Base-by-base conservation (phyloP, 2,113 vertebrate genomes). In the Noturus placidus region DNA sequence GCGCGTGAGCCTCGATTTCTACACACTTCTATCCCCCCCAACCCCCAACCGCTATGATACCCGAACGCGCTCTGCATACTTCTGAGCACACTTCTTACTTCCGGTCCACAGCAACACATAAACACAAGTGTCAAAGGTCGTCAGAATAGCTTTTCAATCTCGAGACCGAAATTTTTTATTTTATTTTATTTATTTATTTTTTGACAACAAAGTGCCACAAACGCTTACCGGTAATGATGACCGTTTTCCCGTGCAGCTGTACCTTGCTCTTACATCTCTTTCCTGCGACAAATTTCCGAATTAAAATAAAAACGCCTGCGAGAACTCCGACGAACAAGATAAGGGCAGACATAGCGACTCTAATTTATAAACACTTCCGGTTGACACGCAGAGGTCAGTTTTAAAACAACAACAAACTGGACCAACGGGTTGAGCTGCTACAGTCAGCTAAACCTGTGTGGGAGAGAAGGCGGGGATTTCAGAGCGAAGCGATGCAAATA, bases 161-260 rank as follows among this genome's bases (percentile, higher is more conserved):
- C 70, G 35, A 74, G 7, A 52, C 14, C 10, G 42, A 7, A 42
- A 42, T 42, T 2, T 5, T 42, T 42, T 42, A n/a, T n/a, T n/a
- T n/a, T n/a, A n/a, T n/a, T n/a, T n/a, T n/a, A n/a, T n/a, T n/a
- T n/a, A n/a, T n/a, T n/a, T n/a, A n/a, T 42, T 42, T 4, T 42
- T 42, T n/a, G 5, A 52, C 22, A 35, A n/a, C n/a, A n/a, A 33
- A 33, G 27, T 79, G 22, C 56, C 30, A 67, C 63, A 67, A 15
- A 77, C 50, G 22, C 84, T 59, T 13, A 97, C 97, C 97, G 67
- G 98, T 99, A 30, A 99, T 94, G 63, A 98, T 91, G 20, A 92
- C 97, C 5, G 98, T 98, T 90, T 95, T 97, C 38, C 97, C 97
- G 5, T 91, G 91, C 52, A 98, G 94, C 83, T 69, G 91, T 76